Percentiles rank a stretch among this genome's conserved stretches.
Conservation (phyloP, 2,797 vertebrate genomes). For the Poecilia velifera region DNA sequence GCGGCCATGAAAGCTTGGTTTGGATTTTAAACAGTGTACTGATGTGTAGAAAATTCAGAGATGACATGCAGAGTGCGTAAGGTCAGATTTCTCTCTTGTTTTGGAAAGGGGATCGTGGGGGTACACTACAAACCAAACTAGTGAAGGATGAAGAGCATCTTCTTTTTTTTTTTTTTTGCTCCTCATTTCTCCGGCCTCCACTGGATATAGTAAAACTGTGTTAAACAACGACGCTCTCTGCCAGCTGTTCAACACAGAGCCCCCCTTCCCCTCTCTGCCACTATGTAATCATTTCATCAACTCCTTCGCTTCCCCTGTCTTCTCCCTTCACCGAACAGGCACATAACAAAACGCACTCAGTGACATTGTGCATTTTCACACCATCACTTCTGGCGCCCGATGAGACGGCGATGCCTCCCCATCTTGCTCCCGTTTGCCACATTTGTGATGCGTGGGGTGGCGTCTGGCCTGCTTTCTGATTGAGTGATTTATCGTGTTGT, state of each 20-base stretch:
- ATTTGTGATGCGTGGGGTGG: slow-evolving; percentile 73
- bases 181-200: slow-evolving; percentile 64
- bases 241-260: slow-evolving; percentile 71
- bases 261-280: slow-evolving; percentile 68
- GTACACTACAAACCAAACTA: slow-evolving; percentile 54
- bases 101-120: slow-evolving; percentile 14
- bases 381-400: slow-evolving; percentile 78
- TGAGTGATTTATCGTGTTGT: slow-evolving; percentile 84
- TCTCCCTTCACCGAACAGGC: slow-evolving; percentile 78
- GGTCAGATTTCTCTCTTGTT: slow-evolving; percentile 54
- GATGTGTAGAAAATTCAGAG: slow-evolving; percentile 45
- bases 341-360: slow-evolving; percentile 84
- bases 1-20: slow-evolving; percentile 47
- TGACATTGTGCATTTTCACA: slow-evolving; percentile 85
- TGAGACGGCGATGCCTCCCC: slow-evolving; percentile 70
- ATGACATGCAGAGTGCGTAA: slow-evolving; percentile 23
- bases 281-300: slow-evolving; percentile 87
- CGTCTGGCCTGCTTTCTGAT: slow-evolving; percentile 75
- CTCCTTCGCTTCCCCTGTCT: slow-evolving; percentile 80
- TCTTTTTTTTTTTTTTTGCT: slow-evolving; percentile 31
- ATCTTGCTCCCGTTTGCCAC: slow-evolving; percentile 61
- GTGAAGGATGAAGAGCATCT: slow-evolving; percentile 67
- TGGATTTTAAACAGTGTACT: slow-evolving; percentile 51
- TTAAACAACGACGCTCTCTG: slow-evolving; percentile 79
- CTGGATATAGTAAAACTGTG: slow-evolving; percentile 76